Percentiles rank a stretch among this genome's conserved stretches.
phyloP scores from a whole-genome alignment of 2,797 vertebrate species.

The Acipenser transmontanus region DNA sequence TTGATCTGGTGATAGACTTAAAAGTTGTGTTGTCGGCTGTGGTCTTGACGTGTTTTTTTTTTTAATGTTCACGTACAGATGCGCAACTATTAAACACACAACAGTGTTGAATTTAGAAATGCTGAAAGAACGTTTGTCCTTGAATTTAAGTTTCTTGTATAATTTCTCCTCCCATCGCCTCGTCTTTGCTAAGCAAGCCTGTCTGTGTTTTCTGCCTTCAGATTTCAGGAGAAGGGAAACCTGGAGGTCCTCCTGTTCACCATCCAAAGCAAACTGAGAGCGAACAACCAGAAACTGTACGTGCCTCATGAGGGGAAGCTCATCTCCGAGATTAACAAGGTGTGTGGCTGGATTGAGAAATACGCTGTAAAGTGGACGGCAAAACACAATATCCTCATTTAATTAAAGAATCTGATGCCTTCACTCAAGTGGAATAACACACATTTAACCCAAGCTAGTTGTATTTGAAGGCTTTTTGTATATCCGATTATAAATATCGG shows the following conservation, averaged over 20 bases:
- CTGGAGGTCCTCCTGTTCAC: conserved; percentile 92
- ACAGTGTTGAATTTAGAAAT: no score
- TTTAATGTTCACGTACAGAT: no score
- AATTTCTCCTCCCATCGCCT: no score
- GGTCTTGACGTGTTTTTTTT: no score
- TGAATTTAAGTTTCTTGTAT: no score
- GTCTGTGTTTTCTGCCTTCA: conserved; percentile 31
- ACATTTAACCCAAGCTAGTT: no score
- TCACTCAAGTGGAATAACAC: background rate
- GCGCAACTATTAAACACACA: no score
- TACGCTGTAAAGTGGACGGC: no score
- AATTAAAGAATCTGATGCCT: background rate
- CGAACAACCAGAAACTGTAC: conserved; percentile 85
- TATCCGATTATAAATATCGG: background rate
- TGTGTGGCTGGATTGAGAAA: conserved; percentile 26
- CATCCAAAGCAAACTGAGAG: conserved; percentile 92
- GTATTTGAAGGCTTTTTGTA: background rate
- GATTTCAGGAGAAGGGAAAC: conserved; percentile 95
- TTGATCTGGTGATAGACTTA: no score
- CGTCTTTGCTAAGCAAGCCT: background rate
- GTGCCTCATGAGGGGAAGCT: conserved; percentile 82
- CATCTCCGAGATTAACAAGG: conserved; percentile 91
- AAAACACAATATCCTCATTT: background rate
- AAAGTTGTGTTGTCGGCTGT: no score
- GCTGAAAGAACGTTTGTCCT: no score